These are phyloP conservation scores for Dioctria linearis DNA, from an alignment of 2,888 invertebrate genomes.

Conservation along the genomic window DNA sequence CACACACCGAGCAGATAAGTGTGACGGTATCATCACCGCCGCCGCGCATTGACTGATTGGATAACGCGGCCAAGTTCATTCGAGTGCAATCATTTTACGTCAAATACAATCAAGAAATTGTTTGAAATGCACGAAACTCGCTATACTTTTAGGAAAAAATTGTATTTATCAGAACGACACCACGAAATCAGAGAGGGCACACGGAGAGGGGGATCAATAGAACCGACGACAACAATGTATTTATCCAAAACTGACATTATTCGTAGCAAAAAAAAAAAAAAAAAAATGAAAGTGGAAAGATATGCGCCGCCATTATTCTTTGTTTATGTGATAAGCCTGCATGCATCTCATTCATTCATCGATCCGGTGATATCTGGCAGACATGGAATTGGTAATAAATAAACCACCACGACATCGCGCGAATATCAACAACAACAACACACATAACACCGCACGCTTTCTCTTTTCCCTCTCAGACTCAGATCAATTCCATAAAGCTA, in stretches of 20 bases:
- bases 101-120: too few species aligned
- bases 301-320: background rate
- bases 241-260: too few species aligned
- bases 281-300: background rate
- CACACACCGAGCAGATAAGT: background rate
- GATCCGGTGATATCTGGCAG: background rate
- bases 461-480: slow-evolving; percentile 25
- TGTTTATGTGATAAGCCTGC: slow-evolving; percentile 23
- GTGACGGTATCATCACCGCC: background rate
- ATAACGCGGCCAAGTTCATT: slow-evolving; percentile 45
- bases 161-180: too few species aligned
- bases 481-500: background rate
- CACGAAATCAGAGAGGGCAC: background rate
- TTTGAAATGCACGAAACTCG: too few species aligned
- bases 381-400: background rate
- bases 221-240: too few species aligned
- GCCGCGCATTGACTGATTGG: background rate
- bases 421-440: background rate
- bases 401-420: background rate
- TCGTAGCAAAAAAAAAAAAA: background rate
- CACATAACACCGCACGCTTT: background rate
- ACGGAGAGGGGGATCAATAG: background rate
- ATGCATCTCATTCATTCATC: background rate
- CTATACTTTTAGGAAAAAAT: too few species aligned
- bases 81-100: slow-evolving; percentile 27